phyloP scores from a whole-genome alignment of 2,888 invertebrate genomes.

The Stegana nigrithorax region DNA sequence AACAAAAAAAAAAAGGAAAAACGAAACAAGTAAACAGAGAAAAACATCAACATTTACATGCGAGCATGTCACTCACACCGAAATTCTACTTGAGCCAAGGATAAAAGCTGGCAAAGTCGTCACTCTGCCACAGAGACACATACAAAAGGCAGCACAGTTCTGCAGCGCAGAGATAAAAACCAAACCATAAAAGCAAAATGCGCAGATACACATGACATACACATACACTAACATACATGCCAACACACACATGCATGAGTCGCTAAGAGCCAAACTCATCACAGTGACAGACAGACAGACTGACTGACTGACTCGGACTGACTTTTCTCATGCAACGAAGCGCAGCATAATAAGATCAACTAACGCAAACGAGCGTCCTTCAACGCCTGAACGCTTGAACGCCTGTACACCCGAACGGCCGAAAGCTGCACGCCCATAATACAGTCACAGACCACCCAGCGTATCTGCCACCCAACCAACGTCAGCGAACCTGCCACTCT shows the following conservation, averaged over 20 bases:
- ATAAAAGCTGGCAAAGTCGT: background rate
- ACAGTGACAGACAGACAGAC: background rate
- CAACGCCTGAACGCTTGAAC: conserved; percentile 37
- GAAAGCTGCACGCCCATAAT: background rate
- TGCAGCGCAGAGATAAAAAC: conserved; percentile 52
- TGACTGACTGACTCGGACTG: conserved; percentile 33
- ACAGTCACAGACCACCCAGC: no score
- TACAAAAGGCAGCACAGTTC: conserved; percentile 41
- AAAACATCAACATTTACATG: conserved; percentile 1
- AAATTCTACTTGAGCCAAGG: background rate
- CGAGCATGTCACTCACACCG: background rate
- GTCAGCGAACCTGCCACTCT: no score
- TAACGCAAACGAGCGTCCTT: conserved; percentile 44
- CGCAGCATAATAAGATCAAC: conserved; percentile 63
- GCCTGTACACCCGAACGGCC: conserved; percentile 37
- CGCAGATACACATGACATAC: background rate
- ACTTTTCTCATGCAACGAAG: conserved; percentile 62
- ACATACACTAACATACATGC: background rate
- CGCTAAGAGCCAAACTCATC: background rate
- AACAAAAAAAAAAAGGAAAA: no score
- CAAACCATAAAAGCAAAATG: conserved; percentile 34
- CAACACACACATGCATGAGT: background rate
- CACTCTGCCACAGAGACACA: conserved; percentile 13
- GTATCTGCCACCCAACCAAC: no score
- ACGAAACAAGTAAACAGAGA: no score